Percentiles rank a stretch among this genome's conserved stretches.
phyloP scores from a whole-genome alignment of 2,888 invertebrate genomes.

The Drosophila fulvimacula region DNA sequence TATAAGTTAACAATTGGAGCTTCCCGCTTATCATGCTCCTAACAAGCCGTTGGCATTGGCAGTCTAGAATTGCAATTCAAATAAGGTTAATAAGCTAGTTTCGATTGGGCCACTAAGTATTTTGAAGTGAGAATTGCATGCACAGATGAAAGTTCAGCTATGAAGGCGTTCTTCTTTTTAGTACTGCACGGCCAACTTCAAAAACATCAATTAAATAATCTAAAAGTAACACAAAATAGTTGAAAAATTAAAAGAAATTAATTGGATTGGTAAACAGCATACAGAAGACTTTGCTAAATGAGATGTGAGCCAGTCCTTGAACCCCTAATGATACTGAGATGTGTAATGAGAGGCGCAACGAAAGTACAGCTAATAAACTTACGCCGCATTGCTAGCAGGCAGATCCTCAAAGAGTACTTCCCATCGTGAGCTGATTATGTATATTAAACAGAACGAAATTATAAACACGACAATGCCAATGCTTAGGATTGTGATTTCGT shows the following conservation, averaged over 20 bases:
- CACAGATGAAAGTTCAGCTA: constrained; percentile 32
- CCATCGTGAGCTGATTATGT: constrained; percentile 83
- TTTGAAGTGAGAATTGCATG: constrained; percentile 46
- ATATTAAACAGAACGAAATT: constrained; percentile 83
- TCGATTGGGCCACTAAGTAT: constrained; percentile 17
- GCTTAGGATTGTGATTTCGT: constrained; percentile 82
- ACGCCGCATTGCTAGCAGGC: constrained; percentile 82
- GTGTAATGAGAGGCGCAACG: constrained; percentile 7
- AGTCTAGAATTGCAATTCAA: constrained; percentile 75
- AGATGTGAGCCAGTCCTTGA: constrained; percentile 6
- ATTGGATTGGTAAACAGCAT: background rate
- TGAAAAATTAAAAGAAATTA: constrained; percentile 25
- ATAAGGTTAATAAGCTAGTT: constrained; percentile 16
- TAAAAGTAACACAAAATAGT: constrained; percentile 48
- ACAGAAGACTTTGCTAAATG: background rate
- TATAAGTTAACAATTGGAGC: background rate
- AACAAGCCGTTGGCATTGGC: constrained; percentile 83
- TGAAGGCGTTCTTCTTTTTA: constrained; percentile 28
- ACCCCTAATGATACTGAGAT: constrained; percentile 1
- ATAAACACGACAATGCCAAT: constrained; percentile 83
- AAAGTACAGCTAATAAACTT: constrained; percentile 61
- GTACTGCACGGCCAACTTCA: constrained; percentile 23
- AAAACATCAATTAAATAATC: constrained; percentile 68
- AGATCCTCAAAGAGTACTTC: constrained; percentile 84
- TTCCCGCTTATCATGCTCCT: constrained; percentile 43